Base-by-base conservation (phyloP, 2,888 invertebrate genomes). In the Drosophila infuscata region DNA sequence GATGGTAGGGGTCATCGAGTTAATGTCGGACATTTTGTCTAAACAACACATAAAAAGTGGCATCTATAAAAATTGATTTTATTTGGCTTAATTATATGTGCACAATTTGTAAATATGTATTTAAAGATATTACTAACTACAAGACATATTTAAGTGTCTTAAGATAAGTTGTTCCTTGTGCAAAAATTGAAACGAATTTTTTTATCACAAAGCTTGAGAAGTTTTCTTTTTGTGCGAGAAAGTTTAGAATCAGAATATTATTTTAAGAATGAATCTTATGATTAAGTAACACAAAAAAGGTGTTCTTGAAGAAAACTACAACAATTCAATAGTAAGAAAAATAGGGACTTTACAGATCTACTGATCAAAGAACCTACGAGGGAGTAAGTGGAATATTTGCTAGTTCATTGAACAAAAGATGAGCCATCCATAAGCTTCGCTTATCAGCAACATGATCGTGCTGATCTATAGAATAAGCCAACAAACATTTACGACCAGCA, bases 31-130 rank as follows among this genome's bases (percentile, higher is more conserved):
- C 46, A 75, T 79, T 70, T 63, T 35, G 53, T 15, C 36, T 30
- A 9, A 30, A 17, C 15, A 51, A 29, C 7, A 17, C 11, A 38
- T n/a, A 46, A 66, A 54, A 70, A 68, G 74, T 62, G 76, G 69
- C 74, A 60, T 51, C 51, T 65, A 74, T 76, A 74, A 62, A 74
- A 74, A 62, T 70, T 74, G 51, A 77, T 69, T 77, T 74, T 65
- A 77, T 74, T 77, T 51, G 30, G 20, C 62, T 74, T 62, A 61
- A 76, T 76, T 76, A 74, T 25, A 76, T 11, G 30, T 63, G 12
- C 25, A 29, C 30, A n/a, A 25, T 46, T 25, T 46, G 46, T 15
- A 25, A 15, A 46, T 25, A 20, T 25, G 25, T 25, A 25, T 8
- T 15, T 8, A 25, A 46, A 15, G 46, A 46, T 12, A 0, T 8